phyloP scores from a whole-genome alignment of 2,888 invertebrate genomes.

The Agrypnus murinus region DNA sequence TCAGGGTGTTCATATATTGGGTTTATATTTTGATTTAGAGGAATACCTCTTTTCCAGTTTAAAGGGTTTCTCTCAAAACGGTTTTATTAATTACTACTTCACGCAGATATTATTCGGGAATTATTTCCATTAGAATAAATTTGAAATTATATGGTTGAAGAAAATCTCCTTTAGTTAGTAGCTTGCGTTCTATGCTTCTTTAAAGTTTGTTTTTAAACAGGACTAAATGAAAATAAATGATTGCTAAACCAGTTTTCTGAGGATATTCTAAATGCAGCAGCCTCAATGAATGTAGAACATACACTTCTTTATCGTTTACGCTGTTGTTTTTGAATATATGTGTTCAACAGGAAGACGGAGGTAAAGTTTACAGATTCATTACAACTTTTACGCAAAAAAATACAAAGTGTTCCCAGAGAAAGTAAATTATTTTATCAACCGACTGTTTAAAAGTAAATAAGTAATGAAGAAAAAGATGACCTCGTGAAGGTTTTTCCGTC shows the following conservation, averaged over 20 bases:
- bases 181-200: background rate
- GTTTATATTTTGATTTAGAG: no score
- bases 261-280: constrained; percentile 5
- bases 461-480: no score
- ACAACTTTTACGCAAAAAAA: background rate
- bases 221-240: constrained; percentile 13
- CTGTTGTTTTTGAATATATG: constrained; percentile 14
- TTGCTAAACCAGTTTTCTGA: constrained; percentile 15
- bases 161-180: no score
- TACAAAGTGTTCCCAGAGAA: background rate
- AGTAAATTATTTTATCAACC: constrained; percentile 7
- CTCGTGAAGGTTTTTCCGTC: no score
- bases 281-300: constrained; percentile 18
- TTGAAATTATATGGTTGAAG: no score
- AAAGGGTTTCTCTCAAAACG: no score
- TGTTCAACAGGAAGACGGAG: constrained; percentile 17
- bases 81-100: no score
- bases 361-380: background rate
- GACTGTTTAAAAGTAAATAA: no score
- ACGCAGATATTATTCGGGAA: no score
- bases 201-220: background rate
- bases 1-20: background rate
- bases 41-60: no score
- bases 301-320: constrained; percentile 27
- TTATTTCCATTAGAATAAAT: no score